Conservation (phyloP, 2,797 vertebrate species). For the Stomatorhinus walkeri region DNA sequence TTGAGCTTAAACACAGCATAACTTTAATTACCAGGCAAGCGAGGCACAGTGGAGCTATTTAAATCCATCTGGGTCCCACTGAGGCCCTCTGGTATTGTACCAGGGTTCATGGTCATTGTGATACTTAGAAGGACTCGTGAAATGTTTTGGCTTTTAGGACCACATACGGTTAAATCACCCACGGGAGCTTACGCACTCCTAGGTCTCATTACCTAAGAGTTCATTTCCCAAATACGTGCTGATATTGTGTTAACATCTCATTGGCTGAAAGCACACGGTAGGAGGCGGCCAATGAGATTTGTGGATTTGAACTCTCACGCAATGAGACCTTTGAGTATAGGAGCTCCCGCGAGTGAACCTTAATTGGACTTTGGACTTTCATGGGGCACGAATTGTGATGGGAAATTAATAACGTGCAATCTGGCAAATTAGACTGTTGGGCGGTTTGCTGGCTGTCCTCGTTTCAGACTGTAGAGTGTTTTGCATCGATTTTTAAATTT, state of each 20-base stretch:
- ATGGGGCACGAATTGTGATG: background rate
- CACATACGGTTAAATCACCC: background rate
- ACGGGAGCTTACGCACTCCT: background rate
- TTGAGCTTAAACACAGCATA: background rate
- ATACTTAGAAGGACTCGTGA: background rate
- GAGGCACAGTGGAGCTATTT: background rate
- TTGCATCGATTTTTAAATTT: background rate
- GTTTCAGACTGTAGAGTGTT: background rate
- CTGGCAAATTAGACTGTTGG: background rate
- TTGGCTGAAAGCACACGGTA: background rate
- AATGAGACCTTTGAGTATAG: background rate
- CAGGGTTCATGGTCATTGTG: background rate
- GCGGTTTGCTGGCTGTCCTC: background rate
- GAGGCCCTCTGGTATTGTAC: background rate
- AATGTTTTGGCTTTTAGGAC: background rate
- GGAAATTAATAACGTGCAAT: constrained; percentile 3
- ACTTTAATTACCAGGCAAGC: background rate
- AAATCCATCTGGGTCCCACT: background rate
- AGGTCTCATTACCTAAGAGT: background rate
- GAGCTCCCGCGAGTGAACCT: background rate
- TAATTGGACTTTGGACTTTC: constrained; percentile 19
- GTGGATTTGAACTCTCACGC: background rate
- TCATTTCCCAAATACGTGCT: background rate
- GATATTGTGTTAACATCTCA: background rate
- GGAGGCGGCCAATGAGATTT: background rate